A percentile compares a stretch with the other conserved stretches of the same genome.
Conservation (phyloP, 2,888 invertebrate species). For the Sylvicola cinctus region DNA sequence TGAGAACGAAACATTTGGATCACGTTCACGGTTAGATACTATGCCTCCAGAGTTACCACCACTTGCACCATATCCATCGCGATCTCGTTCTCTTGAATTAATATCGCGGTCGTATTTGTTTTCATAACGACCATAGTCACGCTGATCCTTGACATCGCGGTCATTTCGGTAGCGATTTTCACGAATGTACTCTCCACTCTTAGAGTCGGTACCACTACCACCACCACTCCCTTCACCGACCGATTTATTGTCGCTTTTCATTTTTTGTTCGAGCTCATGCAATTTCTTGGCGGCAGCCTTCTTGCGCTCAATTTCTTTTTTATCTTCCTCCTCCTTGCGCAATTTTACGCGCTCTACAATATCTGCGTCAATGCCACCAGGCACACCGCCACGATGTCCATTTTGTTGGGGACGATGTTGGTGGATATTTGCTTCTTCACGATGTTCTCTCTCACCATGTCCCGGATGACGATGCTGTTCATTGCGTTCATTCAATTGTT, state of each 20-base stretch:
- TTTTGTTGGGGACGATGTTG: conserved; percentile 10
- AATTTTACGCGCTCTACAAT: conserved; percentile 68
- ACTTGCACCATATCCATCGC: conserved; percentile 16
- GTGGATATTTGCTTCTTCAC: conserved; percentile 11
- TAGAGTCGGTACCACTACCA: conserved; percentile 7
- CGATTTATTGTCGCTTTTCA: conserved; percentile 30
- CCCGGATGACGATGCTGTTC: conserved; percentile 7
- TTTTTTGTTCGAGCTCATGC: conserved; percentile 44
- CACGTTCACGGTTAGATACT: conserved; percentile 28
- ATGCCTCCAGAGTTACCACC: conserved; percentile 33
- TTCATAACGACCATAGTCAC: conserved; percentile 11
- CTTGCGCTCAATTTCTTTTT: conserved; percentile 44
- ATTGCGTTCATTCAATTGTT: conserved; percentile 10
- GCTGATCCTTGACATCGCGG: conserved; percentile 7
- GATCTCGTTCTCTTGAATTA: conserved; percentile 9
- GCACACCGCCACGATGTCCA: conserved; percentile 46
- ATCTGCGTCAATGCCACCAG: conserved; percentile 45
- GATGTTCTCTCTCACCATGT: conserved; percentile 12
- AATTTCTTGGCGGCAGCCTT: conserved; percentile 37
- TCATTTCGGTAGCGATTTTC: conserved; percentile 4
- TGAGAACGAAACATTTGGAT: conserved; percentile 27
- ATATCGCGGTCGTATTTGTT: conserved; percentile 8
- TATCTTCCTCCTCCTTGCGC: conserved; percentile 75
- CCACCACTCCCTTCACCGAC: conserved; percentile 18
- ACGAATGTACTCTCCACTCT: conserved; percentile 3